Conservation (phyloP, 1,140 invertebrate genomes). For the Atta texana region DNA sequence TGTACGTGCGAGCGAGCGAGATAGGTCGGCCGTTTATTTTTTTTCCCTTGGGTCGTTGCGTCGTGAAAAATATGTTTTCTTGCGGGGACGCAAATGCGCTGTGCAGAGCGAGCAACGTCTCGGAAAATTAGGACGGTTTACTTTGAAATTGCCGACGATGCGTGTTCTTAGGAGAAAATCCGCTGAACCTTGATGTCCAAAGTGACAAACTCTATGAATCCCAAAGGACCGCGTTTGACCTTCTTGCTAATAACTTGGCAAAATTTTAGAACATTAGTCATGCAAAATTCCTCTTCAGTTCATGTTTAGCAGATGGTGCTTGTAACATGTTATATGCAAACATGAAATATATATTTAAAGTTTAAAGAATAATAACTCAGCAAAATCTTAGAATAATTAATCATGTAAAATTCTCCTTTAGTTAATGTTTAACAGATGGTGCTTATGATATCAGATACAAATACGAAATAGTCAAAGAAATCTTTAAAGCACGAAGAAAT, state of each 20-base stretch:
- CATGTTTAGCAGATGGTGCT: background rate
- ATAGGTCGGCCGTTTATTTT: constrained; percentile 48
- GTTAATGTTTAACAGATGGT: background rate
- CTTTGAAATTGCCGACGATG: constrained; percentile 50
- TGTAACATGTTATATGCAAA: background rate
- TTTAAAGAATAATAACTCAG: background rate
- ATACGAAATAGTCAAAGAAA: background rate
- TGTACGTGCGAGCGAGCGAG: constrained; percentile 27
- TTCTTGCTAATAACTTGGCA: background rate
- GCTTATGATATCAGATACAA: background rate
- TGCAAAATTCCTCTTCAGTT: background rate
- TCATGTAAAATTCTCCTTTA: background rate
- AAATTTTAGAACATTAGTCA: background rate
- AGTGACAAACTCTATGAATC: background rate
- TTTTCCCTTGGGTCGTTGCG: constrained; percentile 52
- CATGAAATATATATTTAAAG: background rate
- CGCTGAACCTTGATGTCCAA: background rate
- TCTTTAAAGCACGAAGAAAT: background rate
- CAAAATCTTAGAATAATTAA: background rate
- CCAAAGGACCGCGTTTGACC: background rate
- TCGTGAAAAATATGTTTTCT: constrained; percentile 71
- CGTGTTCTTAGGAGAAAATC: background rate
- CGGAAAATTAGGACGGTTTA: constrained; percentile 63
- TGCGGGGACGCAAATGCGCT: background rate
- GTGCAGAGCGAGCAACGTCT: constrained; percentile 36